Evolutionary conservation across 2,113 vertebrate species (phyloP), one percentile per base, ranked within the genome.

Genomic region (Engystomops pustulosus): DNA sequence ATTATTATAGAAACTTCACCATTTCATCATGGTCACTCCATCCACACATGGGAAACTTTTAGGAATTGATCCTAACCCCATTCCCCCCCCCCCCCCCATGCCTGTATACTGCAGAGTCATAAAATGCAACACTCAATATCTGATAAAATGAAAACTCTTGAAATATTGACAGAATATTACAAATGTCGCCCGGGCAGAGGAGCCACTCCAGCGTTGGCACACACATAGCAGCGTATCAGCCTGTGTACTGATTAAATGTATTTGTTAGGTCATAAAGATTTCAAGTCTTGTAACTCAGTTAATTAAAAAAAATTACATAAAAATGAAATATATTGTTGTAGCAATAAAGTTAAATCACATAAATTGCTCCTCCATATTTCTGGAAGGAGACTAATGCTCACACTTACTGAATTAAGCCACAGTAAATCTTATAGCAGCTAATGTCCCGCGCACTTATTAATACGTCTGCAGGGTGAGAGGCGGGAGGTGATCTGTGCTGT

Each of bases 261-360:
- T 45, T 74, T 77, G 74, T 78, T 38, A 58, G 47, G 75, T 41
- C 53, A 78, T 78, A 78, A 78, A 78, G 27, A 78, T 53, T 23
- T 58, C 51, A 78, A 55, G 53, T 60, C 75, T 38, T 60, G 47
- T 34, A 78, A 78, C 75, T 58, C 51, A 78, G 75, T 58, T 78
- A 78, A 78, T 78, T 58, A 78, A 78, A 78, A 55, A 36, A 77
- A 60, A 78, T 78, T 58, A 25, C 75, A 58, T 78, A 78, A 58
- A 74, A 78, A 78, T 78, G 51, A 60, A 58, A 78, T 58, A 78
- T 78, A 78, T 78, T 58, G 51, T 78, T 78, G 32, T 58, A 78
- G 51, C 51, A 78, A 38, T 41, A 78, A 38, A 60, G 51, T 78
- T 78, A 78, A 58, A 78, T 78, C 75, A 58, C 75, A 60, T 58